Percentiles rank a stretch among this genome's conserved stretches.
phyloP scores from a whole-genome alignment of 2,888 invertebrate genomes.

The Caenorhabditis doughertyi region DNA sequence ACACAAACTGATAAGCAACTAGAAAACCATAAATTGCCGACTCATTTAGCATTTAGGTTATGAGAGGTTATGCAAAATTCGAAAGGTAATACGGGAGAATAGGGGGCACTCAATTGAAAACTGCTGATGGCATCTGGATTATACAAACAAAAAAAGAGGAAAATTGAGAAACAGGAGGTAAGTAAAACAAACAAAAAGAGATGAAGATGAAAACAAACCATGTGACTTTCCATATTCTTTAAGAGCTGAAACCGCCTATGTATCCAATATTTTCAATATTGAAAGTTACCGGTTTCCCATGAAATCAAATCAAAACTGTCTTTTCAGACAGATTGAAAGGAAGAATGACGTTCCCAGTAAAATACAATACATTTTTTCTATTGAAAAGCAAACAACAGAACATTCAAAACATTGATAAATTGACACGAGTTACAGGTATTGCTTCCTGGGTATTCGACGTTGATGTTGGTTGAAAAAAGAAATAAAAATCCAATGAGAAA shows the following conservation, averaged over 20 bases:
- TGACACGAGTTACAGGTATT: slow-evolving; percentile 37
- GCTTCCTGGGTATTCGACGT: not conserved
- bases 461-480: not conserved
- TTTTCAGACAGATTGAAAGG: not conserved
- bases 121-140: slow-evolving; percentile 54
- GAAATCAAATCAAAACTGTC: not conserved
- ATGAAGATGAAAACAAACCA: slow-evolving; percentile 53
- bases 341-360: slow-evolving; percentile 45
- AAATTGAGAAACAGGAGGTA: slow-evolving; percentile 40
- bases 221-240: slow-evolving; percentile 16
- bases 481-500: not conserved
- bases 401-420: slow-evolving; percentile 38
- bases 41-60: slow-evolving; percentile 20
- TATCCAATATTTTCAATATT: not conserved
- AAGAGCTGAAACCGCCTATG: not conserved
- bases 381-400: slow-evolving; percentile 24
- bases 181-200: slow-evolving; percentile 45
- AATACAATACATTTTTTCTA: slow-evolving; percentile 4
- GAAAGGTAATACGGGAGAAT: not conserved
- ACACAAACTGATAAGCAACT: slow-evolving; percentile 46
- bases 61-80: slow-evolving; percentile 4
- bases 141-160: slow-evolving; percentile 49
- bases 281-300: not conserved
- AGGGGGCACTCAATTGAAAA: slow-evolving; percentile 28
- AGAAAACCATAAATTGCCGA: not conserved